These are phyloP conservation scores for Chirona hameri DNA, from an alignment of 2,888 invertebrate species.

Conservation along the genomic window DNA sequence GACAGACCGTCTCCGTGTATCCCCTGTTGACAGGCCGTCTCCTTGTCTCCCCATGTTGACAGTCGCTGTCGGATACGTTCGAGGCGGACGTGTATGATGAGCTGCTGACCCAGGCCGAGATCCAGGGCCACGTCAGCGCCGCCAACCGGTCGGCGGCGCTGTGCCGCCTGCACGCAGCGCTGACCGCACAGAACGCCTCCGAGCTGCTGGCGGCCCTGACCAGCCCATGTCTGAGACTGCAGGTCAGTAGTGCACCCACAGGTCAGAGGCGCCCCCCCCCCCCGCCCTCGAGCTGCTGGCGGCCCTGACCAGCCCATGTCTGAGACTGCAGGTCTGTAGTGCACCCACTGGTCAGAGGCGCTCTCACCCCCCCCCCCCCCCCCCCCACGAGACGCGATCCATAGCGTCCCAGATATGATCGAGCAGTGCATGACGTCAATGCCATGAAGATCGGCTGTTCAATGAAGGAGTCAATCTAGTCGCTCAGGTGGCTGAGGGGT, in stretches of 20 bases:
- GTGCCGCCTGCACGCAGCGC: background rate
- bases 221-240: background rate
- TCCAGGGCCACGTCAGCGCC: slow-evolving; percentile 64
- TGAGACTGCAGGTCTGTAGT: background rate
- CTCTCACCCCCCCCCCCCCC: background rate
- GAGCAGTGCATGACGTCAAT: no score
- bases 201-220: background rate
- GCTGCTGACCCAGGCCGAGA: slow-evolving; percentile 64
- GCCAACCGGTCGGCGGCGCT: slow-evolving; percentile 54
- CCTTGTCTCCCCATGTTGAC: background rate
- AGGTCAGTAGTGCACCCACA: background rate
- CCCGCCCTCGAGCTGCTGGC: background rate
- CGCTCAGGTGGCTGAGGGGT: no score
- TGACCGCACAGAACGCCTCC: background rate
- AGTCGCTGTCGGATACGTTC: slow-evolving; percentile 8
- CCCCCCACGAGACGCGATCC: background rate
- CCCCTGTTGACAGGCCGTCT: no score
- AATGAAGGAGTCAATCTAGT: no score
- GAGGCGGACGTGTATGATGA: slow-evolving; percentile 23
- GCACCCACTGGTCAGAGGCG: background rate
- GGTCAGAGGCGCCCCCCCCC: background rate
- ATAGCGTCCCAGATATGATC: background rate
- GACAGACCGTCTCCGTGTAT: no score
- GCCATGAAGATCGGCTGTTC: no score
- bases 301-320: background rate